A percentile compares a stretch with the other conserved stretches of the same genome.
These are phyloP conservation scores for Phyllostomus discolor DNA, from an alignment of 2,113 vertebrate genomes.

Conservation along the genomic window DNA sequence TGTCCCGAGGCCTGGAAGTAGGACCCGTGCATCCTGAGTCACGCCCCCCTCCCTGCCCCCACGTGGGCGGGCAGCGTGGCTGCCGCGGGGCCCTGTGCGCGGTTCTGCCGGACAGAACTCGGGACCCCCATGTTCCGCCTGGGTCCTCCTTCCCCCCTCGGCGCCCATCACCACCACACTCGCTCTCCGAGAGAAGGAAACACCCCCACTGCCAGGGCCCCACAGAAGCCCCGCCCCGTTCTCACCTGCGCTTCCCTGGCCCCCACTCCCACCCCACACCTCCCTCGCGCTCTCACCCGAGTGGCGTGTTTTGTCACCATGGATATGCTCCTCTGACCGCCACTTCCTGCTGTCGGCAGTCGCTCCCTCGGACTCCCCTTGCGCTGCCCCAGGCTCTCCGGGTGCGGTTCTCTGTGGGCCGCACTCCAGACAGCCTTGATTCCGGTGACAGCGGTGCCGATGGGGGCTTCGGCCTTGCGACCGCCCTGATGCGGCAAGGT, in stretches of 20 bases:
- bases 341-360: neutral
- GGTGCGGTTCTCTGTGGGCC: no score
- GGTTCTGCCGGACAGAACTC: neutral
- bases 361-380: neutral
- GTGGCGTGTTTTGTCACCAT: neutral
- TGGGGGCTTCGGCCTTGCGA: neutral
- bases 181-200: neutral
- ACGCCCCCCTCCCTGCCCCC: fast-evolving
- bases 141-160: neutral
- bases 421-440: neutral
- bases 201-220: no score
- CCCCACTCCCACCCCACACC: no score
- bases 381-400: fast-evolving
- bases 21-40: no score
- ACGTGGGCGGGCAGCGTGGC: neutral
- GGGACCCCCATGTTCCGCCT: neutral
- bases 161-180: neutral
- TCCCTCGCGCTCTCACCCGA: neutral
- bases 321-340: neutral
- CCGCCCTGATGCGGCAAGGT: neutral
- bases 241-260: no score
- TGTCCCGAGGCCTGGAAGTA: neutral
- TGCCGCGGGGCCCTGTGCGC: neutral
- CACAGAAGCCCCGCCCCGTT: neutral
- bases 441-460: neutral